Evolutionary conservation across 2,888 invertebrate genomes (phyloP).

Genomic region (Cataglyphis cursor): DNA sequence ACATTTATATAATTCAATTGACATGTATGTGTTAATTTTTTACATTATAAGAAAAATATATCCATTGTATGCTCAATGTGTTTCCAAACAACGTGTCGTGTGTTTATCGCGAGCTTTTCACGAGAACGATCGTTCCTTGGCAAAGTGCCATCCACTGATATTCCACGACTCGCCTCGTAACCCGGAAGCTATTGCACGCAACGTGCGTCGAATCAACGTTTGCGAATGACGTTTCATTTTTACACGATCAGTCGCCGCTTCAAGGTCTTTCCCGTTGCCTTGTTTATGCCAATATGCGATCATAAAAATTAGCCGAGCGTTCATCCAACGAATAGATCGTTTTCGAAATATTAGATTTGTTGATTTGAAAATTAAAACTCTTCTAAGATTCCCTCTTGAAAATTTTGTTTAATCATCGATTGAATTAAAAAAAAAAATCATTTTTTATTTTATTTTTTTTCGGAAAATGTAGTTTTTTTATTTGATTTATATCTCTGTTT

Average conservation of each 20-base stretch:
- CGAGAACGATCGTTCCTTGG: conserved; percentile 11
- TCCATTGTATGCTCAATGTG: background rate
- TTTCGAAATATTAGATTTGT: conserved; percentile 16
- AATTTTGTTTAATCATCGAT: background rate
- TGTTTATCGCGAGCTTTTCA: background rate
- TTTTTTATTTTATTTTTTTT: background rate
- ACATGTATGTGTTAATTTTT: background rate
- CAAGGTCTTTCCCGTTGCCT: conserved; percentile 11
- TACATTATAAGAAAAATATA: background rate
- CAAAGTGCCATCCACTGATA: conserved; percentile 31
- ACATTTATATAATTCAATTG: background rate
- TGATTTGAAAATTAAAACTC: conserved; percentile 28
- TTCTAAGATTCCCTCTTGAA: background rate
- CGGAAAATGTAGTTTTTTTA: background rate
- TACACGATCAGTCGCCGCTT: conserved; percentile 2
- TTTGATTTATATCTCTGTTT: background rate
- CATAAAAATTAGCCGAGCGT: conserved; percentile 24
- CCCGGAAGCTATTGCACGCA: conserved; percentile 43
- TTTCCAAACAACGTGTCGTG: conserved; percentile 24
- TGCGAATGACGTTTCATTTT: conserved; percentile 34
- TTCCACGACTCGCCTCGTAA: conserved; percentile 13
- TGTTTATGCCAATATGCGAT: background rate
- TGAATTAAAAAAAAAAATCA: background rate
- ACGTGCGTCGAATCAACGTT: conserved; percentile 42
- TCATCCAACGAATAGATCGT: conserved; percentile 17